These are phyloP conservation scores for Procambarus clarkii DNA, from an alignment of 1,140 invertebrate genomes.

Conservation along the genomic window DNA sequence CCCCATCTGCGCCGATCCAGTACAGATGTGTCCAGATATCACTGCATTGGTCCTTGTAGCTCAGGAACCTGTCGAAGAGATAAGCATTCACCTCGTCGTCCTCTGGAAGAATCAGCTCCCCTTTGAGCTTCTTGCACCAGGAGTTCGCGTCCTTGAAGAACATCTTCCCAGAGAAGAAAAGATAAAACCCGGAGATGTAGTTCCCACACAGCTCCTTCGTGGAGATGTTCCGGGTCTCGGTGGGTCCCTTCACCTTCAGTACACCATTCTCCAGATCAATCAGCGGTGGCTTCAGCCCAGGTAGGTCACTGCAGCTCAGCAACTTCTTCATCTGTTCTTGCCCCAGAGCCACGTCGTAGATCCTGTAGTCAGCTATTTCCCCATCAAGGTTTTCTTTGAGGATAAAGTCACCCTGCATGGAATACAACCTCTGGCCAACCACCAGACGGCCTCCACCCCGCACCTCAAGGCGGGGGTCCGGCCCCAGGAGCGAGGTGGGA, in stretches of 20 bases:
- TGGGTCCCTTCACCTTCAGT: conserved; percentile 14
- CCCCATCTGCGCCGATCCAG: conserved; percentile 39
- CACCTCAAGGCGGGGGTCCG: background rate
- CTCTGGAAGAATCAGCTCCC: conserved; percentile 40
- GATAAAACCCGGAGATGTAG: conserved; percentile 26
- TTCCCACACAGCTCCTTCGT: conserved; percentile 10
- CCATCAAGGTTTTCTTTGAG: conserved; percentile 41
- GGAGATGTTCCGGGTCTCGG: background rate
- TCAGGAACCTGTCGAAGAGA: conserved; percentile 30
- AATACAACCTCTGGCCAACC: conserved; percentile 53
- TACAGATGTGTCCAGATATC: conserved; percentile 52
- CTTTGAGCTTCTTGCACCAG: conserved; percentile 50
- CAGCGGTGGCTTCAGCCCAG: background rate
- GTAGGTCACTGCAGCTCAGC: conserved; percentile 3
- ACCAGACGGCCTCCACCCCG: conserved; percentile 36
- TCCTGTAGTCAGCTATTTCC: conserved; percentile 34
- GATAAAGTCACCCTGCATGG: conserved; percentile 27
- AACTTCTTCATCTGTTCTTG: conserved; percentile 6
- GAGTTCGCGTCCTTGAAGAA: conserved; percentile 24
- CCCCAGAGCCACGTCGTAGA: conserved; percentile 22
- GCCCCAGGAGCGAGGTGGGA: background rate
- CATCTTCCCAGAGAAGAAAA: conserved; percentile 52
- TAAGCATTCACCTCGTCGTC: conserved; percentile 6
- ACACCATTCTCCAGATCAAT: background rate
- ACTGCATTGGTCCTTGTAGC: conserved; percentile 26